Percentiles rank a stretch among this genome's conserved stretches.
phyloP scores from a whole-genome alignment of 2,888 invertebrate species.

The Drosophila formosana region DNA sequence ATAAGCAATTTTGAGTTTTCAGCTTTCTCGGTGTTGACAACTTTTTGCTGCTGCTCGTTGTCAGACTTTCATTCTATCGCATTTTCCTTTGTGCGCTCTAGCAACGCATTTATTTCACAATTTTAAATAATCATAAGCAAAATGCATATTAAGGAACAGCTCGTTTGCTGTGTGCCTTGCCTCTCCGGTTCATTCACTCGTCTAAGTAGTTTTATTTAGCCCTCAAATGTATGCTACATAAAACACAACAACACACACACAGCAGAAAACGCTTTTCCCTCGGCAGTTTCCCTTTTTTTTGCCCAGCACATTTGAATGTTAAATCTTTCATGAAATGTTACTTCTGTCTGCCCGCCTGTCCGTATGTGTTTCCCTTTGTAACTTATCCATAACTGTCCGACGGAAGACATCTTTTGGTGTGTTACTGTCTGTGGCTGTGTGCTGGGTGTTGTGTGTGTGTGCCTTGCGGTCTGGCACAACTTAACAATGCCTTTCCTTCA shows the following conservation, averaged over 20 bases:
- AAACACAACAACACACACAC: slow-evolving; percentile 22
- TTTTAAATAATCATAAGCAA: slow-evolving; percentile 47
- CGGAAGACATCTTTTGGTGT: slow-evolving; percentile 27
- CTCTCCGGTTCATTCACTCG: slow-evolving; percentile 71
- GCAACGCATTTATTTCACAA: slow-evolving; percentile 17
- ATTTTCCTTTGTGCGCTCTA: slow-evolving; percentile 13
- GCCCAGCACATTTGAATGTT: slow-evolving; percentile 84
- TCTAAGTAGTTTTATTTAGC: slow-evolving; percentile 83
- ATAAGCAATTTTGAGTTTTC: slow-evolving; percentile 40
- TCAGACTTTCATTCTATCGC: slow-evolving; percentile 19
- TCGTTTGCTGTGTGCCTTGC: slow-evolving; percentile 9
- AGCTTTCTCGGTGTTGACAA: slow-evolving; percentile 31
- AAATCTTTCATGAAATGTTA: slow-evolving; percentile 84
- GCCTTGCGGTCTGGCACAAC: slow-evolving; percentile 67
- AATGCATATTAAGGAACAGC: slow-evolving; percentile 43
- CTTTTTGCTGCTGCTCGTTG: slow-evolving; percentile 8
- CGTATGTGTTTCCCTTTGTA: slow-evolving; percentile 35
- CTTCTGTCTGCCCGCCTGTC: slow-evolving; percentile 33
- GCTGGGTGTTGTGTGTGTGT: slow-evolving; percentile 14
- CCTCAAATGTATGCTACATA: slow-evolving; percentile 39
- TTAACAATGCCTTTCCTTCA: slow-evolving; percentile 70
- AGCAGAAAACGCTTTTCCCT: slow-evolving; percentile 17
- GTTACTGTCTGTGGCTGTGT: slow-evolving; percentile 20
- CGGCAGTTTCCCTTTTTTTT: slow-evolving; percentile 38
- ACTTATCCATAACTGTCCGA: slow-evolving; percentile 64